phyloP scores from a whole-genome alignment of 2,113 vertebrate species.

The Sylvietta virens region DNA sequence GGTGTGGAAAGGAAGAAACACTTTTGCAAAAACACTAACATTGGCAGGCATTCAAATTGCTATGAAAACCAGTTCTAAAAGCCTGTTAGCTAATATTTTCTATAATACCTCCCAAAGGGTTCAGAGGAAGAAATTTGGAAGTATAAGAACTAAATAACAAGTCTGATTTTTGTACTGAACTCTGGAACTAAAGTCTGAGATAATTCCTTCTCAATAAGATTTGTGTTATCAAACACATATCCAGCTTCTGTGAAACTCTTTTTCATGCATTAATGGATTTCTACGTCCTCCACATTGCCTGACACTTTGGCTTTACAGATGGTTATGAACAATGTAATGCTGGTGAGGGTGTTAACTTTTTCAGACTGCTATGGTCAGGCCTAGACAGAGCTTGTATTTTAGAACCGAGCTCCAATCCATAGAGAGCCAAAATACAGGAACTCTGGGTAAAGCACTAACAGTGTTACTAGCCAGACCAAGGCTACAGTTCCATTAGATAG shows the following conservation, averaged over 20 bases:
- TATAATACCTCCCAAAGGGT: neutral
- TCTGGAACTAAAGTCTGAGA: neutral
- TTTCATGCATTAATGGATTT: neutral
- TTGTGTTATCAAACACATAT: neutral
- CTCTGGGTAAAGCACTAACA: neutral
- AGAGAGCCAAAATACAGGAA: neutral
- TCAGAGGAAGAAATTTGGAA: neutral
- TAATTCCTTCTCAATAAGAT: neutral
- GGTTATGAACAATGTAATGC: neutral
- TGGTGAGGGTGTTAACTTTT: neutral
- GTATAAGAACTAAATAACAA: neutral
- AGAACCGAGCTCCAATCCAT: neutral
- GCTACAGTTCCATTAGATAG: neutral
- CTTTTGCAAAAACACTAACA: neutral
- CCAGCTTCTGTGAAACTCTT: neutral
- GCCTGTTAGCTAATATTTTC: neutral
- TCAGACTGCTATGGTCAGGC: neutral
- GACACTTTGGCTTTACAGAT: neutral
- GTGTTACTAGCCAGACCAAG: neutral
- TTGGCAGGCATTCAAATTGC: slow-evolving; percentile 1
- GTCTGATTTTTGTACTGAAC: neutral
- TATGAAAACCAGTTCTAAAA: neutral
- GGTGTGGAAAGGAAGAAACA: slow-evolving; percentile 25
- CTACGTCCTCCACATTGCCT: neutral
- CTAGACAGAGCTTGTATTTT: neutral